Evolutionary conservation across 2,113 vertebrate species (phyloP).

Genomic region (Pseudorasbora parva): DNA sequence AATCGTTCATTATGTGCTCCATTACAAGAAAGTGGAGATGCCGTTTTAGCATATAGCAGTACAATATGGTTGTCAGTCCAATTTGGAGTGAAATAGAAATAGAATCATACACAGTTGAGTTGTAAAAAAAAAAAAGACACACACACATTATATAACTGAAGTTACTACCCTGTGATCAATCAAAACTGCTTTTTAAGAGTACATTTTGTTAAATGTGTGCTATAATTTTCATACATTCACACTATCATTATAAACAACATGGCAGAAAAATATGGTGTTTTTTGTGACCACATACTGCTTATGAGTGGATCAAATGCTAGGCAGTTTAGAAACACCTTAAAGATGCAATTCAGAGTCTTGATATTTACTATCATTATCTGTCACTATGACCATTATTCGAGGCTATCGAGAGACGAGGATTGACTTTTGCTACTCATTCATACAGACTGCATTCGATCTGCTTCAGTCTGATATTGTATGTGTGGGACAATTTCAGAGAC

Average conservation of each 20-base stretch:
- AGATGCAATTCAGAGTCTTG: slow-evolving; percentile 10
- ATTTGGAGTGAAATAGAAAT: not conserved
- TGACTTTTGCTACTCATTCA: not conserved
- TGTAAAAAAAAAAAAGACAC: not conserved
- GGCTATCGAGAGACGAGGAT: not conserved
- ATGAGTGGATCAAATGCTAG: not conserved
- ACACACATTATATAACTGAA: not conserved
- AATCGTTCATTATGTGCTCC: not conserved
- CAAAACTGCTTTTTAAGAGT: not conserved
- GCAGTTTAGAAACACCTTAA: not conserved
- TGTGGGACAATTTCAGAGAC: slow-evolving; percentile 4
- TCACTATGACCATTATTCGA: not conserved
- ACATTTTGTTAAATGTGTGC: not conserved
- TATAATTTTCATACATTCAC: not conserved
- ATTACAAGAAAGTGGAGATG: not conserved
- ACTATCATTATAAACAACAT: slow-evolving; percentile 1
- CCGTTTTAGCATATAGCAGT: not conserved
- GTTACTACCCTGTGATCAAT: not conserved
- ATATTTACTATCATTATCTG: slow-evolving; percentile 11
- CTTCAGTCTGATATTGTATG: not conserved
- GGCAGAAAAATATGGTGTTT: not conserved
- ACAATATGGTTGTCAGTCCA: not conserved
- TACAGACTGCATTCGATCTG: slow-evolving; percentile 7
- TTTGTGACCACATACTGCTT: not conserved
- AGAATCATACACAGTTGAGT: not conserved